Conservation (phyloP, 1,140 invertebrate species). For the Drosophila lacertosa region DNA sequence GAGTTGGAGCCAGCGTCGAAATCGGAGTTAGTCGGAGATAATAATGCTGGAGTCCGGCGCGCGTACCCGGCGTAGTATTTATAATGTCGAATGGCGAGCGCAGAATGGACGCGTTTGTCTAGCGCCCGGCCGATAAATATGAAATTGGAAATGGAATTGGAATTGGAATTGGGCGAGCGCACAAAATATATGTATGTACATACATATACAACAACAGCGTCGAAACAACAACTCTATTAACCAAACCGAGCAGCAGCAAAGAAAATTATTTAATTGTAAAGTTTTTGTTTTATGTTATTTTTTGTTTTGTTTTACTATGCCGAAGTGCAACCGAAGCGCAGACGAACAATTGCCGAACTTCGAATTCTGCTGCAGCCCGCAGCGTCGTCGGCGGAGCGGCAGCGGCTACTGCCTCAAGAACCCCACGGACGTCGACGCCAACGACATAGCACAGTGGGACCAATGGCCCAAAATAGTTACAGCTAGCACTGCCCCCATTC, state of each 20-base stretch:
- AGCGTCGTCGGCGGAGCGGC: neutral
- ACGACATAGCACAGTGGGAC: neutral
- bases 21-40: neutral
- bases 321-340: slow-evolving; percentile 46
- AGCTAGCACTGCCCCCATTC: too few relatives aligned
- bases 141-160: slow-evolving; percentile 61
- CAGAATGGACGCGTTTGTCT: slow-evolving; percentile 68
- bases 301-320: slow-evolving; percentile 6
- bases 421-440: slow-evolving; percentile 15
- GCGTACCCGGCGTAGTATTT: slow-evolving; percentile 13
- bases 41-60: neutral
- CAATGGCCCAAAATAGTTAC: too few relatives aligned
- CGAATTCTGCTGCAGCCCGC: slow-evolving; percentile 16
- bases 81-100: slow-evolving; percentile 38
- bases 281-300: slow-evolving; percentile 33
- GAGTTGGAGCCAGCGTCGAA: neutral
- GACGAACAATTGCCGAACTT: slow-evolving; percentile 41
- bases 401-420: slow-evolving; percentile 28
- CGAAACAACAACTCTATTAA: slow-evolving; percentile 14
- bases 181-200: slow-evolving; percentile 5
- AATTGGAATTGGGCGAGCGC: slow-evolving; percentile 52
- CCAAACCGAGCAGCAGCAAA: slow-evolving; percentile 34
- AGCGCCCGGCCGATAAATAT: slow-evolving; percentile 71
- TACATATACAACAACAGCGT: slow-evolving; percentile 11
- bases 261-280: slow-evolving; percentile 79